Base-by-base conservation (phyloP, 2,888 invertebrate species). In the Drosophila phalerata region DNA sequence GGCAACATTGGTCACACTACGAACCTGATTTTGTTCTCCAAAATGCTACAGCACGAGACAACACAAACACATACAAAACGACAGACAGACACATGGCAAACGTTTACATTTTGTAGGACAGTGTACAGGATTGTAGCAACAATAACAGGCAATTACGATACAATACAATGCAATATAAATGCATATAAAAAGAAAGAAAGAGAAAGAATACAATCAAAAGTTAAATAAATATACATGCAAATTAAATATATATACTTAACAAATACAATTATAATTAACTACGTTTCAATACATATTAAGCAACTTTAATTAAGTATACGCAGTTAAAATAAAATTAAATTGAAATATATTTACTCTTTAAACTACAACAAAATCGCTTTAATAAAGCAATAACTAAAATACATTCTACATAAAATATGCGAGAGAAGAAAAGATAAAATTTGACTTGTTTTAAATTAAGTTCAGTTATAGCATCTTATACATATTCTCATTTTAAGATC, bases 11-110 rank as follows among this genome's bases (percentile, higher is more conserved):
- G 3, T 6, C 17, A 51, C 47, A 60, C 51, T 76, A 93, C 96
- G 95, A 94, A 96, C 96, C 96, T 95, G 94, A 95, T 95, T 94
- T 96, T 96, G 94, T 95, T 96, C 94, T 96, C 96, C 95, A 96
- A 94, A 94, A 96, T 96, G 94, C 96, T 96, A 91, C 90, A 67
- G 77, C 67, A 77, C 49, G 48, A 67, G 56, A 67, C 57, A 42
- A 73, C 61, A 79, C 67, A 37, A 37, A 5, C 30, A 8, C 8
- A 28, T 28, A 74, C 77, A 76, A 69, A 15, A 65, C 61, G 62
- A 70, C 77, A 85, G 62, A 64, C 40, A 77, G 22, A 53, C 42
- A 49, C 8, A 28, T 28, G 11, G 38, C 53, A 63, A 63, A 55
- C 51, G 66, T 60, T 61, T 56, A 74, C 62, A 73, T 49, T 34